Evolutionary conservation across 2,888 invertebrate species (phyloP).

Genomic region (Oasisia sp.): DNA sequence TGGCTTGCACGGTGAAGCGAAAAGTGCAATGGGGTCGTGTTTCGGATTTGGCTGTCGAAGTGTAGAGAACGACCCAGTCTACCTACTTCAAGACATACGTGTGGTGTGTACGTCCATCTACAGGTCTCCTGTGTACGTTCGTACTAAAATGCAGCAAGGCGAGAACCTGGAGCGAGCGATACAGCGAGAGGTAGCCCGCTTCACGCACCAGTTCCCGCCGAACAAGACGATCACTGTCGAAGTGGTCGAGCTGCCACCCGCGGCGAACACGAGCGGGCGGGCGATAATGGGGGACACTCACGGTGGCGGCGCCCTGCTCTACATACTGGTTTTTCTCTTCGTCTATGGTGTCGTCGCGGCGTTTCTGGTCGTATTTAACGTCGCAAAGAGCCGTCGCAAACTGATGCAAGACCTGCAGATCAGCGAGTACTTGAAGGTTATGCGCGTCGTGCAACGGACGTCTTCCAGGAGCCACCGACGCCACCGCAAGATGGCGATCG

Average conservation of each 20-base stretch:
- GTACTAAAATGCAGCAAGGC: not conserved
- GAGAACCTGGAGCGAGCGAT: not conserved
- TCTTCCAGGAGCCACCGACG: not conserved
- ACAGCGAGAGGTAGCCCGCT: not conserved
- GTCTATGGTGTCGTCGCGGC: not conserved
- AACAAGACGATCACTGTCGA: constrained; percentile 6
- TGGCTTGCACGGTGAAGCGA: not conserved
- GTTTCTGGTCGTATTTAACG: not conserved
- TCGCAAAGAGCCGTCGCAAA: not conserved
- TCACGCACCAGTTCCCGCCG: not conserved
- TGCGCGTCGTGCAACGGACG: not conserved
- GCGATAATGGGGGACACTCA: not conserved
- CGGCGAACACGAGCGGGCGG: not conserved
- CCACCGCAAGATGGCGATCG: not conserved
- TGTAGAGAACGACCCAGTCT: not conserved
- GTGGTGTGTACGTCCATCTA: not conserved
- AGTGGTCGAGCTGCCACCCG: not conserved
- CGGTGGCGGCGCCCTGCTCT: not conserved
- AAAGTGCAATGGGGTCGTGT: not conserved
- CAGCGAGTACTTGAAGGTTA: not conserved
- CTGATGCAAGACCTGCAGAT: not conserved
- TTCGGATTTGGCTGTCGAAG: not conserved
- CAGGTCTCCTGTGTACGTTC: not conserved
- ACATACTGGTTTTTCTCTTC: not conserved
- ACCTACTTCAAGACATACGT: not conserved